Evolutionary conservation across 2,113 vertebrate genomes (phyloP).

Genomic region (Otolemur garnettii): DNA sequence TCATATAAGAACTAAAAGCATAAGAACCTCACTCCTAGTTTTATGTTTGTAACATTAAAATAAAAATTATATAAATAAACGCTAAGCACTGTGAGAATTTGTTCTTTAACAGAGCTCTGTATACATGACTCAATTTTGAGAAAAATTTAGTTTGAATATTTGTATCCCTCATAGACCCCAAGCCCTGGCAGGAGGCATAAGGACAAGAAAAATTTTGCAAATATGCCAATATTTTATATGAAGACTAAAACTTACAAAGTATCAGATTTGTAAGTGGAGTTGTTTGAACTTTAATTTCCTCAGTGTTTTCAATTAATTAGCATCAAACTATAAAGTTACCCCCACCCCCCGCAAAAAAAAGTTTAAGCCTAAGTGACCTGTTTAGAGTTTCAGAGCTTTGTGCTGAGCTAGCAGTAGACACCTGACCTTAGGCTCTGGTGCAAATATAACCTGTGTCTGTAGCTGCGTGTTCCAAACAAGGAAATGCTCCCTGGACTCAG

Average conservation of each 20-base stretch:
- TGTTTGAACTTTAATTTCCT: neutral
- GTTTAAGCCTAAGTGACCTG: neutral
- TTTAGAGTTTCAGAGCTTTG: neutral
- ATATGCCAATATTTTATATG: too few relatives aligned
- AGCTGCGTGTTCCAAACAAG: too few relatives aligned
- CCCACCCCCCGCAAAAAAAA: fast-evolving
- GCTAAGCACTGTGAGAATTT: neutral
- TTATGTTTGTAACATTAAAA: neutral
- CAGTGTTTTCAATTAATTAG: neutral
- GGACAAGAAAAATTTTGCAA: neutral
- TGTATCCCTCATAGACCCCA: neutral
- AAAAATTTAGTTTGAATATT: neutral
- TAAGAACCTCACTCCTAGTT: neutral
- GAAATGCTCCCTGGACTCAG: neutral
- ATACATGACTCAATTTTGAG: neutral
- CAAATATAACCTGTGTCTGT: fast-evolving
- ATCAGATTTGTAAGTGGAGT: neutral
- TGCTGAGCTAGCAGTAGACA: neutral
- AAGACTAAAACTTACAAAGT: neutral
- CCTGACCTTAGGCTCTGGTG: too few relatives aligned
- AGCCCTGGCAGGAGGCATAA: neutral
- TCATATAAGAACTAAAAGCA: neutral
- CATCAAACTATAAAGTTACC: neutral
- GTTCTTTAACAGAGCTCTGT: neutral
- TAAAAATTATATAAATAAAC: neutral